These are phyloP conservation scores for Cerceris ruficornis DNA, from an alignment of 2,888 invertebrate genomes.

Conservation along the genomic window DNA sequence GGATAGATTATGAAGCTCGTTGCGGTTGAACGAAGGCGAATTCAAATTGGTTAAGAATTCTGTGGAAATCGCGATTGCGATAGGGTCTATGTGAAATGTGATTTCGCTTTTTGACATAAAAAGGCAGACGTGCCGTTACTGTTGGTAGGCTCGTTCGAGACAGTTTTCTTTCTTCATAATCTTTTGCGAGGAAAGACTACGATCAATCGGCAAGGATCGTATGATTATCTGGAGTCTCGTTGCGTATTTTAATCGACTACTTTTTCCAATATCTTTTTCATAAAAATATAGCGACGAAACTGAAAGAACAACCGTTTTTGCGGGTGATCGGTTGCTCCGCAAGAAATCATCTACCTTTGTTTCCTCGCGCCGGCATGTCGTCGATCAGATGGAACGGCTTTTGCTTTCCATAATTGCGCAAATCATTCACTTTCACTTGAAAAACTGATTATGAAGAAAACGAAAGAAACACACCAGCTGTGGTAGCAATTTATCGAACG, in stretches of 20 bases:
- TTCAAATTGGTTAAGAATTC: not conserved
- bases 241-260: not conserved
- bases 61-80: conserved; percentile 6
- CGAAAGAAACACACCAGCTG: not conserved
- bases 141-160: not conserved
- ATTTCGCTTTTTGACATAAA: not conserved
- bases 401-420: conserved; percentile 17
- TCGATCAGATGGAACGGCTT: conserved; percentile 27
- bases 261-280: not conserved
- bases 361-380: not conserved
- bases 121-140: not conserved
- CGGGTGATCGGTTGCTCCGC: not conserved
- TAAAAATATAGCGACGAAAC: not conserved
- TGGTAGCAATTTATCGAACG: not conserved
- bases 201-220: not conserved
- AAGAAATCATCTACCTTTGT: conserved; percentile 27
- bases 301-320: conserved; percentile 24
- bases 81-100: conserved; percentile 2
- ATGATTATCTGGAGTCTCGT: not conserved
- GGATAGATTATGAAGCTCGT: not conserved
- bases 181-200: conserved; percentile 23
- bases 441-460: not conserved
- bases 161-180: not conserved
- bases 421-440: conserved; percentile 1
- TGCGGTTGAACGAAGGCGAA: conserved; percentile 17